A percentile compares a stretch with the other conserved stretches of the same genome.
phyloP scores from a whole-genome alignment of 2,797 vertebrate species.

The Rhynchonycteris naso region DNA sequence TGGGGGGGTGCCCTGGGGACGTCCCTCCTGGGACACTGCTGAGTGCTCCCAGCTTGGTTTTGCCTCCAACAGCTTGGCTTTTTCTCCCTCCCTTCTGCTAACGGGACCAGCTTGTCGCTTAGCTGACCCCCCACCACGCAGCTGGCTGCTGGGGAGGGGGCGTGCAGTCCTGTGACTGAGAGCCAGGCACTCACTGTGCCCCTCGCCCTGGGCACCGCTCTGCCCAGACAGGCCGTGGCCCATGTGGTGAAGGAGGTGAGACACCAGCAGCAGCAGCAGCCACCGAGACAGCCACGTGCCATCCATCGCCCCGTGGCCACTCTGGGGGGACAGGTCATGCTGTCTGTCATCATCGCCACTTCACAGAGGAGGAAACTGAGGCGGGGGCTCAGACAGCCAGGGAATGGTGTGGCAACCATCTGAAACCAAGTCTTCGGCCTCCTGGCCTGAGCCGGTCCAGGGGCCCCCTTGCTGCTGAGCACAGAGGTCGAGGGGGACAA shows the following conservation, averaged over 20 bases:
- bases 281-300: accelerated
- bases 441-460: neutral
- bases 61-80: too few relatives aligned
- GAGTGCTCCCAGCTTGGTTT: too few relatives aligned
- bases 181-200: neutral
- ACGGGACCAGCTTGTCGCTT: neutral
- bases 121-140: accelerated
- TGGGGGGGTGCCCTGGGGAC: accelerated
- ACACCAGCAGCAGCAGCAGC: neutral
- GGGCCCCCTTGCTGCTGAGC: too few relatives aligned
- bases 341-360: neutral
- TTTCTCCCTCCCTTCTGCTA: neutral
- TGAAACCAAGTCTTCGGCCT: too few relatives aligned
- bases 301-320: accelerated
- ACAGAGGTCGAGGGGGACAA: neutral
- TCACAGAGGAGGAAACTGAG: neutral
- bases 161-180: neutral
- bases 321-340: neutral
- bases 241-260: neutral
- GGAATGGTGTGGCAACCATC: neutral
- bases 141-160: neutral
- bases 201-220: accelerated
- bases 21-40: too few relatives aligned
- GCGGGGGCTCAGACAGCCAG: neutral
- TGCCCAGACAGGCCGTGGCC: accelerated